phyloP scores from a whole-genome alignment of 92 coral and sea anemone genomes.

The Bergia puertoricense region DNA sequence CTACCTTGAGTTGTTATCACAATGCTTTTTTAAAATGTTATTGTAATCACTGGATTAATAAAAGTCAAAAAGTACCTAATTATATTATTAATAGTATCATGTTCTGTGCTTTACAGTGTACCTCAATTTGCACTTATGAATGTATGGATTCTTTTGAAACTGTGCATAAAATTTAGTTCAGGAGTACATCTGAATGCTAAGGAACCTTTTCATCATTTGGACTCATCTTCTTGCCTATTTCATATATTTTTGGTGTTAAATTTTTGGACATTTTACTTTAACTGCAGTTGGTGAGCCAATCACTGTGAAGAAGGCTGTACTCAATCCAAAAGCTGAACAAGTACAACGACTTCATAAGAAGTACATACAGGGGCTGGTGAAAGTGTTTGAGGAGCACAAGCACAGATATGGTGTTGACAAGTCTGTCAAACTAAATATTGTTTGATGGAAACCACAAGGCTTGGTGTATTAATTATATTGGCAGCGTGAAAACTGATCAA shows the following conservation, averaged over 20 bases:
- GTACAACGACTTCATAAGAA: constrained; percentile 77
- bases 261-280: neutral
- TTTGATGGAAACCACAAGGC: constrained; percentile 4
- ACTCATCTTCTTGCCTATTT: neutral
- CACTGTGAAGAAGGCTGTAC: constrained; percentile 78
- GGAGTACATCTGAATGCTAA: too few species aligned
- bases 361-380: constrained; percentile 74
- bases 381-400: constrained; percentile 78
- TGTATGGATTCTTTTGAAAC: too few species aligned
- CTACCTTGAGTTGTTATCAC: too few species aligned
- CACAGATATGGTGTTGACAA: constrained; percentile 85
- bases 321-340: constrained; percentile 73
- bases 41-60: too few species aligned
- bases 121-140: too few species aligned
- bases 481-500: neutral
- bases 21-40: too few species aligned
- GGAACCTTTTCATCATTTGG: too few species aligned
- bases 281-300: constrained; percentile 95
- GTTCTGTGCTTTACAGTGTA: too few species aligned
- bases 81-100: too few species aligned
- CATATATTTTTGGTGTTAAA: neutral
- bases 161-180: too few species aligned
- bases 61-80: too few species aligned
- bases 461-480: too few species aligned
- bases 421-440: constrained; percentile 69